These are phyloP conservation scores for Physeter macrocephalus DNA, from an alignment of 2,113 vertebrate species.

Conservation along the genomic window DNA sequence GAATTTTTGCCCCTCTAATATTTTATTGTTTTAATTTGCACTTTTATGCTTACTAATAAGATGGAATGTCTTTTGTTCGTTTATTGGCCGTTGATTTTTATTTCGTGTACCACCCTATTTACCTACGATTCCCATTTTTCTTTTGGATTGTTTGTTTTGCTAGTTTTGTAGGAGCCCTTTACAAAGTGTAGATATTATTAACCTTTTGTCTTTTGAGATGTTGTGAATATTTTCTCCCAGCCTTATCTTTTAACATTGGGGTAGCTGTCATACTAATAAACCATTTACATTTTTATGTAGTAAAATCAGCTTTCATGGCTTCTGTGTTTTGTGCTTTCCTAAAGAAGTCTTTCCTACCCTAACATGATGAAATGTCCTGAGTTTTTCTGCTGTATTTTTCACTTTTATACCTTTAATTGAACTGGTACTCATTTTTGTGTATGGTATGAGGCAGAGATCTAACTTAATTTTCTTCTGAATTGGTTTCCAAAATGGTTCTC, in stretches of 20 bases:
- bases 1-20: not conserved
- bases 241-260: not conserved
- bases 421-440: not conserved
- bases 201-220: not conserved
- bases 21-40: not conserved
- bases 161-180: conserved; percentile 16
- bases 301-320: not conserved
- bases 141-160: not conserved
- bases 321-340: not conserved
- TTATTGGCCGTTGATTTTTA: not conserved
- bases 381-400: not conserved
- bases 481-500: not conserved
- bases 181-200: not conserved
- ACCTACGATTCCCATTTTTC: not conserved
- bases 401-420: not conserved
- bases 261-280: not conserved
- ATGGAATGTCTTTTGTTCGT: not conserved
- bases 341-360: not conserved
- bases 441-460: not conserved
- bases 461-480: not conserved
- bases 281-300: not conserved
- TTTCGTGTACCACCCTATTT: not conserved
- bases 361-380: not conserved
- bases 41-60: not conserved
- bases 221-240: not conserved